These are phyloP conservation scores for Meloe dianella DNA, from an alignment of 2,888 invertebrate genomes.

Conservation along the genomic window DNA sequence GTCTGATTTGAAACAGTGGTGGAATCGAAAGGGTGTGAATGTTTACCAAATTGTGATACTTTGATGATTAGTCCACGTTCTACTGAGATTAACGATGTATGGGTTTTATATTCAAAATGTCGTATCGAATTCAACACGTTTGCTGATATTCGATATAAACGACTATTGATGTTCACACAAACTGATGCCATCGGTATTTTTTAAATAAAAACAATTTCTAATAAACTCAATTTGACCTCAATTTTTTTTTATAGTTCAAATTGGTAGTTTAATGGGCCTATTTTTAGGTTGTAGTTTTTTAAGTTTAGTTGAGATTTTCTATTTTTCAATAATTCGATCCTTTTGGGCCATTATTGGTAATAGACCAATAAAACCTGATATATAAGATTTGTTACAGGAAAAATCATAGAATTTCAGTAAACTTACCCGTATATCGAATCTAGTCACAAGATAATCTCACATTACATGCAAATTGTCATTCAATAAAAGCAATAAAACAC, in stretches of 20 bases:
- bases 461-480: no score
- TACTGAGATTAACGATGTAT: background rate
- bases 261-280: constrained; percentile 61
- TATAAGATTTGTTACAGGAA: constrained; percentile 4
- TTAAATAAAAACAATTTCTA: background rate
- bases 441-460: no score
- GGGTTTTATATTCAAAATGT: constrained; percentile 13
- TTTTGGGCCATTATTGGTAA: constrained; percentile 35
- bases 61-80: constrained; percentile 1
- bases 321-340: constrained; percentile 25
- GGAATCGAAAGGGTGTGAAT: constrained; percentile 14
- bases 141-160: constrained; percentile 49
- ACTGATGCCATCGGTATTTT: constrained; percentile 56
- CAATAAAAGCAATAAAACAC: no score
- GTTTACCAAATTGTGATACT: constrained; percentile 35
- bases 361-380: constrained; percentile 42
- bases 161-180: constrained; percentile 54
- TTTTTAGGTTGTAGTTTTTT: constrained; percentile 60
- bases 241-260: constrained; percentile 52
- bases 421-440: no score
- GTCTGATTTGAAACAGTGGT: background rate
- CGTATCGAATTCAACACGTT: constrained; percentile 39
- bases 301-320: constrained; percentile 31
- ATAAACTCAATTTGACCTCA: background rate
- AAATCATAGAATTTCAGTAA: background rate